A percentile compares a stretch with the other conserved stretches of the same genome.
Evolutionary conservation across 1,140 invertebrate genomes (phyloP).

Genomic region (Lerema accius): DNA sequence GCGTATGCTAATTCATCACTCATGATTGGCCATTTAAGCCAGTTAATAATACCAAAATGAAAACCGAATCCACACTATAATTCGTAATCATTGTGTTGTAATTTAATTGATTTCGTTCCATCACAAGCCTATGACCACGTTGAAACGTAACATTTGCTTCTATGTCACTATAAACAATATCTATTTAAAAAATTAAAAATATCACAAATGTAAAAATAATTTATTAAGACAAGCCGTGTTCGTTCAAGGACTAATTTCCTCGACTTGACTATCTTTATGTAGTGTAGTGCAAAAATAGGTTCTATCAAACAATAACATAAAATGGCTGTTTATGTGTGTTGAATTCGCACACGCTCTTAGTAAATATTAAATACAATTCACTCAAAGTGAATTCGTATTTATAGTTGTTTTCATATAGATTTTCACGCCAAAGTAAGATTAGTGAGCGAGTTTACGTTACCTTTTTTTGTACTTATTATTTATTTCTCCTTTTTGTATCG

Average conservation of each 20-base stretch:
- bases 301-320: too few species aligned
- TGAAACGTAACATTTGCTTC: too few species aligned
- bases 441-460: constrained; percentile 59
- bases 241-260: too few species aligned
- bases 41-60: not conserved
- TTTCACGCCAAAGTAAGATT: constrained; percentile 80
- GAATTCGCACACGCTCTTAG: constrained; percentile 4
- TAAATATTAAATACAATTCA: not conserved
- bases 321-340: constrained; percentile 7
- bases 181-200: too few species aligned
- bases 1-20: constrained; percentile 5
- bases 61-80: too few species aligned
- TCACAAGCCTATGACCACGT: too few species aligned
- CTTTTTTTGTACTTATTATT: constrained; percentile 57
- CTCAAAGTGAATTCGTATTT: not conserved
- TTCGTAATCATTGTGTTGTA: too few species aligned
- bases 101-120: too few species aligned
- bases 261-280: too few species aligned
- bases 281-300: too few species aligned
- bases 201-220: too few species aligned
- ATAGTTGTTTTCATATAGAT: constrained; percentile 12
- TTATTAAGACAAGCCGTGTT: not conserved
- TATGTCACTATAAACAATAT: too few species aligned
- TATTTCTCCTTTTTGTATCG: constrained; percentile 74
- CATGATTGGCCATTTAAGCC: constrained; percentile 8